Evolutionary conservation across 2,888 invertebrate genomes (phyloP), one percentile per base, ranked within the genome.

Genomic region (Buathra laborator): DNA sequence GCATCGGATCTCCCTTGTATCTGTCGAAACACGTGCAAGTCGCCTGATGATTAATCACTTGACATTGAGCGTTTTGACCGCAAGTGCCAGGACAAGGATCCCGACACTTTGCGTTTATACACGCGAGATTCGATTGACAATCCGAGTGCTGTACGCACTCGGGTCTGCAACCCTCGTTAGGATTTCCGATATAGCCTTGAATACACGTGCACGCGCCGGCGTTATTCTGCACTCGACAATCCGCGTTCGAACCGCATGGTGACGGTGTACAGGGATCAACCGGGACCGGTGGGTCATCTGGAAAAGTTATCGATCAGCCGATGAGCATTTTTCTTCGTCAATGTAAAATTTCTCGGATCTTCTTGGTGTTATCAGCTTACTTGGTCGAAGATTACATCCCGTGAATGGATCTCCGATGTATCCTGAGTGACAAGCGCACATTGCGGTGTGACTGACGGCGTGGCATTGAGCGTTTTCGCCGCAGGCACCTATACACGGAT

Each of bases 31-130:
- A 94, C 32, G 92, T 92, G 84, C 95, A 95, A 51, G 93, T 91
- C 0, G 95, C 94, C 53, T 94, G 89, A 84, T 94, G 94, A 84
- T 94, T 94, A 29, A 94, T 92, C 10, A 95, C 94, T 81, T 94
- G 93, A 87, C 95, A 95, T 29, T 93, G 91, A 0, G 95, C 93
- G 88, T 94, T 94, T 62, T 95, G 93, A 19, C 97, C 98, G 91
- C 98, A 98, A 72, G 97, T 97, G 66, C 97, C 97, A 83, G 96
- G 96, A 92, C 98, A 98, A 78, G 98, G 98, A 93, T 96, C 97
- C 90, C 95, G 94, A 93, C 98, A 98, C 93, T 95, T 96, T 93
- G 97, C 96, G 90, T 96, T 96, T 88, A 96, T 94, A 89, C 96
- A 97, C 5, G 96, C 95, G 86, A 92, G 92, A 87, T 94, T 94